Base-by-base conservation (phyloP, 2,888 invertebrate species). In the Parascotia fuliginaria region DNA sequence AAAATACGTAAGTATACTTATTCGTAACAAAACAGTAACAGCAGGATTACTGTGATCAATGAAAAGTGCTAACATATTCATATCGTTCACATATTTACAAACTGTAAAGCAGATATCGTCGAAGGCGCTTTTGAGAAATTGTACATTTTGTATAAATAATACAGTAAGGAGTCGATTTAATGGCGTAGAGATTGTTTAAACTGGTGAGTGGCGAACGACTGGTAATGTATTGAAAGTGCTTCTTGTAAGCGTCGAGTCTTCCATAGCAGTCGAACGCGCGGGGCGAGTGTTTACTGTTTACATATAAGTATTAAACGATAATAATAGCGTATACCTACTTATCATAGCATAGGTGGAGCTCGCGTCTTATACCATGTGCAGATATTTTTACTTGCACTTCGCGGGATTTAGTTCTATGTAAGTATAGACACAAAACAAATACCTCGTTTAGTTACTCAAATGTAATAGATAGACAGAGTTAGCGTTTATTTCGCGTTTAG, bases 201-300 rank as follows among this genome's bases (percentile, higher is more conserved):
- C 75, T 70, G 83, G 81, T 80, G 85, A 79, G 82, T 80, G 85
- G 87, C 88, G 89, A 77, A 79, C 87, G 89, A 86, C 89, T 89
- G 89, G 87, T 77, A 60, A 63, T 60, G 84, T 87, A 86, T 84
- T 87, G 89, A 86, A 83, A 85, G 85, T 89, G 91, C 91, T 91
- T 91, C 85, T 85, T 77, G 86, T 79, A 89, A 91, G 92, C 90
- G 89, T 88, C 83, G 85, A 86, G 92, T 92, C 92, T 92, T 92
- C 92, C 92, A 92, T 89, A 91, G 85, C 91, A 89, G 91, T 91
- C 90, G 88, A 77, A 73, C 88, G 88, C 89, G 79, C 15, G 72
- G 75, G 76, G 70, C 68, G 82, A 73, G 80, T 85, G 83, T 87
- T 82, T 84, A 86, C 83, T 88, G 85, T 89, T 50, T 84, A 87